Base-by-base conservation (phyloP, 2,797 vertebrate genomes). In the Sphaeramia orbicularis region DNA sequence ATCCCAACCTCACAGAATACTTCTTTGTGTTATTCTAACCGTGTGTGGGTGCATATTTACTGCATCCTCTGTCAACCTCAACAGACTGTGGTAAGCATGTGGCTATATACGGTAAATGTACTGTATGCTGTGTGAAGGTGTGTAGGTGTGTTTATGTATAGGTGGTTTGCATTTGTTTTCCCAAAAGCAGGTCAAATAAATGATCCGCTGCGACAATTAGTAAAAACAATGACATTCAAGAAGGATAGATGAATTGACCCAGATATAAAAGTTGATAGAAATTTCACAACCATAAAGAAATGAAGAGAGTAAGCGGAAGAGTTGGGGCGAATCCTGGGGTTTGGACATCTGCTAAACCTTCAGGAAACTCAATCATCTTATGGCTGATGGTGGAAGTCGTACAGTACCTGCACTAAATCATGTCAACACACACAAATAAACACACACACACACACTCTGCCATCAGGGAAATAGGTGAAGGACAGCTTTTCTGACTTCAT, bases 351-450 rank as follows among this genome's bases (percentile, higher is more conserved):
- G 89, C 90, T 91, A 89, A 89, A 92, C 89, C 92, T 92, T 96
- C 91, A 91, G 90, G 91, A 94, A 95, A 95, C 76, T 77, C 92
- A 94, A 94, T 96, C 93, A 93, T 85, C 92, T 95, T 93, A 94
- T 93, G 90, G 89, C 83, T 83, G 61, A 72, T 86, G 89, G 92
- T 90, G 73, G 75, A 90, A 80, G 58, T 85, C 86, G 83, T 88
- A 85, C 82, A 56, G 89, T 93, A 61, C 55, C 66, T 75, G 54
- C 65, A 65, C 37, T 78, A 58, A 79, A 80, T 77, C 78, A 80
- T 65, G 66, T 70, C 66, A 77, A 52, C 59, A 52, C 66, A 74
- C 43, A 57, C 52, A 73, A 67, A 40, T 42, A n/a, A 1, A n/a
- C n/a, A n/a, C n/a, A n/a, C n/a, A 62, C 52, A 36, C 35, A 19